Base-by-base conservation (phyloP, 1,140 invertebrate species). In the Drosophila santomea region DNA sequence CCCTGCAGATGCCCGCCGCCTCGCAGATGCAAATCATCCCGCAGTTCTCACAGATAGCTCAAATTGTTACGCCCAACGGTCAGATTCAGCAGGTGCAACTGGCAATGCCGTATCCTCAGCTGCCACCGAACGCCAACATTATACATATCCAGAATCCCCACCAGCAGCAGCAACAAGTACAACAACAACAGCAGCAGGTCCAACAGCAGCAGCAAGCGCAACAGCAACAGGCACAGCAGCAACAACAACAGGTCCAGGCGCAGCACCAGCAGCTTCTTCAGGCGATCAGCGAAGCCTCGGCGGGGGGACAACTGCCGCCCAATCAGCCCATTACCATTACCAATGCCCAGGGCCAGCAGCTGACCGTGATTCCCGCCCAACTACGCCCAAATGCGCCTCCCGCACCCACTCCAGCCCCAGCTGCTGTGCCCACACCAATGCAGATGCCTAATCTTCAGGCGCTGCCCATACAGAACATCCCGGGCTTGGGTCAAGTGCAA, bases 31-130 rank as follows among this genome's bases (percentile, higher is more conserved):
- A 97, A 92, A 95, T 97, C 80, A 95, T 96, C 88, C 96, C 95
- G 7, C 96, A 95, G 88, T 93, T 95, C 55, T 94, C 95, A 3
- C 95, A 96, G 93, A 94, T 97, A 38, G 97, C 97, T 0, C 97
- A 97, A 90, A 97, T 98, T 36, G 94, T 98, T 11, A 97, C 97
- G 2, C 97, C 97, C 1, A 96, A 95, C 69, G 97, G 97, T 4
- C 97, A 97, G 91, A 96, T 98, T 56, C 97, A 97, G 81, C 96
- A 97, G 91, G 96, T 91, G 8, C 96, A 97, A 93, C 94, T 97
- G 66, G 94, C 96, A 3, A 93, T 71, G 92, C 93, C 56, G 80
- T 92, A 76, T 91, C 92, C 84, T 25, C 92, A 60, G 78, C 72
- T 57, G 82, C 93, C 84, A 12, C 95, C 39, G 93, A 92, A 92